A percentile compares a stretch with the other conserved stretches of the same genome.
These are phyloP conservation scores for Cepaea hortensis DNA, from an alignment of 2,888 invertebrate species.

Conservation along the genomic window DNA sequence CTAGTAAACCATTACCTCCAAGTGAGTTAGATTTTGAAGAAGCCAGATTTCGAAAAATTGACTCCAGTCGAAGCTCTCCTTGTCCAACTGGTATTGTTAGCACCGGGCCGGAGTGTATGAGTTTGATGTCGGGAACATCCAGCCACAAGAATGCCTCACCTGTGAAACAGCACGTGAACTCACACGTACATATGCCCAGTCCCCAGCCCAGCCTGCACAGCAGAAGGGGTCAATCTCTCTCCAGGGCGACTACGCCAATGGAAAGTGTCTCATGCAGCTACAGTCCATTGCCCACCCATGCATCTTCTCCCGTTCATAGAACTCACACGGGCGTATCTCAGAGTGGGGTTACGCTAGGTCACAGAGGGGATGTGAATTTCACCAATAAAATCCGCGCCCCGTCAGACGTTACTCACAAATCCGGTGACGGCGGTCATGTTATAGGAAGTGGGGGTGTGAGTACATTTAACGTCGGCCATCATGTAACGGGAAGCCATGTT, in stretches of 20 bases:
- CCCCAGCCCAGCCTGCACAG: slow-evolving; percentile 44
- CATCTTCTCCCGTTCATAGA: slow-evolving; percentile 68
- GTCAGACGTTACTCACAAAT: slow-evolving; percentile 5
- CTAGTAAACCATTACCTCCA: slow-evolving; percentile 47
- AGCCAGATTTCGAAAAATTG: slow-evolving; percentile 51
- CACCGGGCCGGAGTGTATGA: slow-evolving; percentile 33
- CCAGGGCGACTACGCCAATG: slow-evolving; percentile 31
- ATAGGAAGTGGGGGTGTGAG: not conserved
- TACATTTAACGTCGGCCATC: not conserved
- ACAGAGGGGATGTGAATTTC: slow-evolving; percentile 48
- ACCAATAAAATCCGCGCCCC: slow-evolving; percentile 39
- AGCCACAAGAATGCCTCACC: slow-evolving; percentile 21
- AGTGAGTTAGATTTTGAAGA: slow-evolving; percentile 52
- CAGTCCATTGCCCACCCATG: slow-evolving; percentile 65
- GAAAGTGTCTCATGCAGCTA: slow-evolving; percentile 57
- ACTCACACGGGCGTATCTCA: slow-evolving; percentile 49
- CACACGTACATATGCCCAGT: slow-evolving; percentile 46
- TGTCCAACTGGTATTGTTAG: slow-evolving; percentile 20
- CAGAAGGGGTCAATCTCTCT: slow-evolving; percentile 9
- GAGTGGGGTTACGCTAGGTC: slow-evolving; percentile 22
- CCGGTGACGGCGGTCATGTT: not conserved
- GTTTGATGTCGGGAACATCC: slow-evolving; percentile 36
- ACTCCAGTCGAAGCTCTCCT: slow-evolving; percentile 49
- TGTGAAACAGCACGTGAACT: slow-evolving; percentile 20
- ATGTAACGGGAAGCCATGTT: not conserved